Percentiles rank a stretch among this genome's conserved stretches.
phyloP scores from a whole-genome alignment of 92 coral and sea anemone species.

The Hydrozoanthus gracilis region DNA sequence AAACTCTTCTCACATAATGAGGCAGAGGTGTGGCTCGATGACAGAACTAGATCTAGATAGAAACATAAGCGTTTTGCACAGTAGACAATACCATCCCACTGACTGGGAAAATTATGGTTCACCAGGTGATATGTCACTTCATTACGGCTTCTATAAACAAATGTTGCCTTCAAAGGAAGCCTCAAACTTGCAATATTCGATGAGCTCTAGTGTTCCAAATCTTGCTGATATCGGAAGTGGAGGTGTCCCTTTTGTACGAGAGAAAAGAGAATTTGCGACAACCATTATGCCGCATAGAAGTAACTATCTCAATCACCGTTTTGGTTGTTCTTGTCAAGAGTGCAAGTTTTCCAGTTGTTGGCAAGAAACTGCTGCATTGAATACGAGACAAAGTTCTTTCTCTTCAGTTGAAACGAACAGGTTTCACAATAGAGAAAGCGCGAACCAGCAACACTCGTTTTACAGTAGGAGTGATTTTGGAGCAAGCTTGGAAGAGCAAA shows the following conservation, averaged over 20 bases:
- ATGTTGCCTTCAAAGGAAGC: not conserved
- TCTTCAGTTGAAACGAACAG: not conserved
- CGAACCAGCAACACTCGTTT: not conserved
- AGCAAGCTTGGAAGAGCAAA: not conserved
- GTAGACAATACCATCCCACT: not conserved
- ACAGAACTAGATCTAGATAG: constrained; percentile 11
- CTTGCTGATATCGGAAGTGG: not conserved
- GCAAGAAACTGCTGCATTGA: not conserved
- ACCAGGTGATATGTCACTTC: not conserved
- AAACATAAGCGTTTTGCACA: not conserved
- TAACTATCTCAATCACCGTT: not conserved
- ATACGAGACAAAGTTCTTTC: not conserved
- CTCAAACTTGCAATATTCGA: not conserved
- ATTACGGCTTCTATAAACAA: not conserved
- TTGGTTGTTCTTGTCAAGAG: not conserved
- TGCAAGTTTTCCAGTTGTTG: constrained; percentile 6
- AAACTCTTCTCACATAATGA: not conserved
- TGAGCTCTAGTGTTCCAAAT: constrained; percentile 41
- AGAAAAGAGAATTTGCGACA: not conserved
- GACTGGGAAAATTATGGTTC: not conserved
- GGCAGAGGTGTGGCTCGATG: constrained; percentile 27
- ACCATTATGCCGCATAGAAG: not conserved
- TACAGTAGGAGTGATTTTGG: not conserved
- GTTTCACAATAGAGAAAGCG: not conserved
- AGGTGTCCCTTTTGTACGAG: not conserved